phyloP scores from a whole-genome alignment of 2,888 invertebrate species.

The Selenia dentaria region DNA sequence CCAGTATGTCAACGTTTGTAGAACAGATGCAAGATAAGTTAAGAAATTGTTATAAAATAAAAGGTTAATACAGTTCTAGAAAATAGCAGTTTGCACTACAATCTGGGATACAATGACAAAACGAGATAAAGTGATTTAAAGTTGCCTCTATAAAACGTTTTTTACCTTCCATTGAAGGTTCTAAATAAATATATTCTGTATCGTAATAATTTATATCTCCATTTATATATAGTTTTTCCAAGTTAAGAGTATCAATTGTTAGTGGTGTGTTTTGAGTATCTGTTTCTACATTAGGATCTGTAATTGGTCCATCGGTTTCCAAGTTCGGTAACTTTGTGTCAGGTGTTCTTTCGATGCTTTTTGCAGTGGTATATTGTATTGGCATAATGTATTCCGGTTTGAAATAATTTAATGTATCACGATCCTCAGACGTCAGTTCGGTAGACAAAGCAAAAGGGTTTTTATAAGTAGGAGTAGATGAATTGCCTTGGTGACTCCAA shows the following conservation, averaged over 20 bases:
- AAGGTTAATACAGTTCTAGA: no score
- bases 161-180: background rate
- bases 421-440: conserved; percentile 2
- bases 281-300: background rate
- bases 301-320: background rate
- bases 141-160: no score
- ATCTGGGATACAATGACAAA: no score
- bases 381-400: conserved; percentile 16
- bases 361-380: conserved; percentile 9
- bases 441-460: background rate
- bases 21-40: no score
- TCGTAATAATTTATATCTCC: no score
- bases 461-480: background rate
- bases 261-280: background rate
- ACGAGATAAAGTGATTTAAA: no score
- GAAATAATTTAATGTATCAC: conserved; percentile 8
- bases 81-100: no score
- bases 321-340: background rate
- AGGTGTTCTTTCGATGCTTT: background rate
- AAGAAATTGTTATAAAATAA: no score
- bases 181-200: background rate
- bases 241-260: background rate
- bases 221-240: no score
- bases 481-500: background rate
- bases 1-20: no score